These are phyloP conservation scores for Sarcophaga variegata DNA, from an alignment of 2,888 invertebrate species.

Conservation along the genomic window DNA sequence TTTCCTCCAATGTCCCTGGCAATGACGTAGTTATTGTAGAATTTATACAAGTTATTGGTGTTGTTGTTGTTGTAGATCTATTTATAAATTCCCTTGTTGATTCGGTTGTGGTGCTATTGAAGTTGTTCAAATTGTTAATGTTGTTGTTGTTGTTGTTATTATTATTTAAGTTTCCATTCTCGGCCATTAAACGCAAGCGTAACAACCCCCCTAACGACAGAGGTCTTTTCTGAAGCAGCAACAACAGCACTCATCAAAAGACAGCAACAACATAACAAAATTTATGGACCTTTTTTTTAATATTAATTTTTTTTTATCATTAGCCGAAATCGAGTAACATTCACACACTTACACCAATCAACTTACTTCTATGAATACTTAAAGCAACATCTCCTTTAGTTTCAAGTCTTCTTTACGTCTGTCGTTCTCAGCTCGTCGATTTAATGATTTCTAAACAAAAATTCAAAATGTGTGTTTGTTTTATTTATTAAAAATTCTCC, in stretches of 20 bases:
- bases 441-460: slow-evolving; percentile 55
- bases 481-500: slow-evolving; percentile 51
- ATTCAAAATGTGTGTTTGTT: slow-evolving; percentile 43
- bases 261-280: slow-evolving; percentile 31
- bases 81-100: slow-evolving; percentile 58
- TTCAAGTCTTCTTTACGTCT: slow-evolving; percentile 16
- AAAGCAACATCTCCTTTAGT: slow-evolving; percentile 35
- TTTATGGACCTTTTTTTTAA: slow-evolving; percentile 23
- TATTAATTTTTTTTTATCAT: neutral
- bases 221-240: slow-evolving; percentile 43
- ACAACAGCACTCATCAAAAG: neutral
- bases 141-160: slow-evolving; percentile 48
- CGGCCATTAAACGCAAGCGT: slow-evolving; percentile 72
- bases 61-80: slow-evolving; percentile 40
- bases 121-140: slow-evolving; percentile 45
- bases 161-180: slow-evolving; percentile 67
- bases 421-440: slow-evolving; percentile 1
- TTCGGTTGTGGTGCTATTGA: slow-evolving; percentile 36
- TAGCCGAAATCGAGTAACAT: slow-evolving; percentile 35
- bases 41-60: slow-evolving; percentile 40
- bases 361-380: slow-evolving; percentile 18
- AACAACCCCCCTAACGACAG: slow-evolving; percentile 62
- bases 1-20: slow-evolving; percentile 18
- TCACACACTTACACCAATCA: slow-evolving; percentile 22
- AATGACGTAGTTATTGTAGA: slow-evolving; percentile 50